Base-by-base conservation (phyloP, 2,888 invertebrate genomes). In the Idaea aversata region DNA sequence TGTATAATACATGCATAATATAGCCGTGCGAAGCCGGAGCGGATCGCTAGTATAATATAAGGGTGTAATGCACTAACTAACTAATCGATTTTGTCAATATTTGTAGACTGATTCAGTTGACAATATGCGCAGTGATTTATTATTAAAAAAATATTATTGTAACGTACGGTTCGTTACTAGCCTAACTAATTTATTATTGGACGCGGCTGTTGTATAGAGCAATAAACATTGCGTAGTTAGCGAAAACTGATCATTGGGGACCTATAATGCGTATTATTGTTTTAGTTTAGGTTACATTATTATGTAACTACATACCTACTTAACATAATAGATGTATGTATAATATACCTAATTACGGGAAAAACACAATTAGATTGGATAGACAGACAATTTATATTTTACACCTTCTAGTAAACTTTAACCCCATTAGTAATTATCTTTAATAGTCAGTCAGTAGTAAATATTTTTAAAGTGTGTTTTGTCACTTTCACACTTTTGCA, bases 191-290 rank as follows among this genome's bases (percentile, higher is more conserved):
- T 59, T 59, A 59, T 16, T 6, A 25, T 13, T 34, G 59, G n/a
- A 34, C 59, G 25, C 5, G 58, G 16, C 15, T 16, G 59, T 59
- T 59, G 6, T 58, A 34, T 59, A 58, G 58, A 59, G 59, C 59
- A 13, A 59, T 59, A 59, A 59, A 59, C 59, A 59, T 59, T 59
- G 59, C 34, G 59, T 25, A 34, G 25, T 34, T 34, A 13, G 34
- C 59, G 34, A 25, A 34, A 59, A 59, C 59, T 34, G 59, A 34
- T 34, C 59, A 25, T 34, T 16, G 59, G 59, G 59, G 59, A 59
- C 59, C 10, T 34, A 25, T 59, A 59, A 59, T 59, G 10, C 59
- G 34, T 59, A 59, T 59, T 59, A 59, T 59, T 59, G 59, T 59
- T 59, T 25, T 34, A 59, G 34, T 15, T 59, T 59, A 59, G 58